These are phyloP conservation scores for Malurus melanocephalus DNA, from an alignment of 2,113 vertebrate species.

Conservation along the genomic window DNA sequence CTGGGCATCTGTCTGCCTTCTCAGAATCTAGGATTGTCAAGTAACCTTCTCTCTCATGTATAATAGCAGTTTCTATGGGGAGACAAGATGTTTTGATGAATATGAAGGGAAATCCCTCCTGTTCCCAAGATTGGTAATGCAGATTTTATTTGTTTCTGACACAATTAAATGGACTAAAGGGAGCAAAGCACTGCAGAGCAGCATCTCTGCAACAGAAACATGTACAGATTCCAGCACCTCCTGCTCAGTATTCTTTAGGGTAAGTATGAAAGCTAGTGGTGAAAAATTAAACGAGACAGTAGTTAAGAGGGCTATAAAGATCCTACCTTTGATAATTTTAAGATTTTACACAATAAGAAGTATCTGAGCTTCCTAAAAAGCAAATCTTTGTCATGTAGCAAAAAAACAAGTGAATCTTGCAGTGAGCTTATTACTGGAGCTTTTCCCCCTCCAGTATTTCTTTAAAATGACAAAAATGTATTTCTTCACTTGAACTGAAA, in stretches of 20 bases:
- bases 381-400: background rate
- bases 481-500: constrained; percentile 11
- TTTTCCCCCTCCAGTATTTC: background rate
- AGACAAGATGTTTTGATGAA: background rate
- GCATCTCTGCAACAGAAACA: background rate
- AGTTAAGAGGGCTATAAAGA: background rate
- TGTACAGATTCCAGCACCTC: background rate
- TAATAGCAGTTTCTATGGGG: background rate
- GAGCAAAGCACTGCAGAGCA: background rate
- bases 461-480: background rate
- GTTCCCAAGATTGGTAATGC: background rate
- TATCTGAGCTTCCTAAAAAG: background rate
- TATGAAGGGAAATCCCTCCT: background rate
- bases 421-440: background rate
- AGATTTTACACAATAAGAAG: background rate
- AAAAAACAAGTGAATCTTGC: background rate
- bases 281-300: background rate
- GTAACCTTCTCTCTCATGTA: background rate
- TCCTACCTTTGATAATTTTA: background rate
- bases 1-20: background rate
- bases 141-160: background rate
- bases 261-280: background rate
- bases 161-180: background rate
- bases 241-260: background rate
- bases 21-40: background rate